These are phyloP conservation scores for Leucophenga varia DNA, from an alignment of 1,140 invertebrate genomes.

Conservation along the genomic window DNA sequence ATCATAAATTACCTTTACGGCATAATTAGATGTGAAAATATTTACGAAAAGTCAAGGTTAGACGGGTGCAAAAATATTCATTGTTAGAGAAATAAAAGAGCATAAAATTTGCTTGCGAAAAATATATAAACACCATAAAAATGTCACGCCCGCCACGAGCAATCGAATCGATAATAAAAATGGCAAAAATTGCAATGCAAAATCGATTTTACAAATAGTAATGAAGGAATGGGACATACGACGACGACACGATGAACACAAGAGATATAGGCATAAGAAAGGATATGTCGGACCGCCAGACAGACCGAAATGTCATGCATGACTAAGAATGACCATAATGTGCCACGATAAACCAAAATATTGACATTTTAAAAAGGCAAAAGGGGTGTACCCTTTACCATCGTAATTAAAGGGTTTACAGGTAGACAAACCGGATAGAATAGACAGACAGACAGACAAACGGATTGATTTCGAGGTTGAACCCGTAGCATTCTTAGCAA, in stretches of 20 bases:
- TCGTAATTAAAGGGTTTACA: constrained; percentile 46
- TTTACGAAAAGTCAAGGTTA: constrained; percentile 36
- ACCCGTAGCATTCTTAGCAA: neutral
- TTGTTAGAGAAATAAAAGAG: constrained; percentile 24
- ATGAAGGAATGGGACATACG: constrained; percentile 17
- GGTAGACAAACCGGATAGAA: constrained; percentile 4
- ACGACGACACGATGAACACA: neutral
- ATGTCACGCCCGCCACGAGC: constrained; percentile 43
- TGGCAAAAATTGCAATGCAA: constrained; percentile 5
- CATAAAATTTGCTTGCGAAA: constrained; percentile 40
- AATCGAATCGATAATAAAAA: neutral
- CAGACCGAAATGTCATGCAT: constrained; percentile 10
- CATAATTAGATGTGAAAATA: neutral
- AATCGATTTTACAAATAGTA: constrained; percentile 10
- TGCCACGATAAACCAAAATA: constrained; percentile 38
- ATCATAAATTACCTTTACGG: neutral
- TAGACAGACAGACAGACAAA: neutral
- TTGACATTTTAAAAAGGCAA: constrained; percentile 13
- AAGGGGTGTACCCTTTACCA: constrained; percentile 54
- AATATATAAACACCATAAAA: constrained; percentile 52
- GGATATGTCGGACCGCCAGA: neutral
- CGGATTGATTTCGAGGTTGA: neutral
- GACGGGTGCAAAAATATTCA: constrained; percentile 43
- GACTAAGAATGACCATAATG: constrained; percentile 13
- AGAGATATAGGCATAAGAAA: neutral